Conservation (phyloP, 1,140 invertebrate species). For the Littorina saxatilis region DNA sequence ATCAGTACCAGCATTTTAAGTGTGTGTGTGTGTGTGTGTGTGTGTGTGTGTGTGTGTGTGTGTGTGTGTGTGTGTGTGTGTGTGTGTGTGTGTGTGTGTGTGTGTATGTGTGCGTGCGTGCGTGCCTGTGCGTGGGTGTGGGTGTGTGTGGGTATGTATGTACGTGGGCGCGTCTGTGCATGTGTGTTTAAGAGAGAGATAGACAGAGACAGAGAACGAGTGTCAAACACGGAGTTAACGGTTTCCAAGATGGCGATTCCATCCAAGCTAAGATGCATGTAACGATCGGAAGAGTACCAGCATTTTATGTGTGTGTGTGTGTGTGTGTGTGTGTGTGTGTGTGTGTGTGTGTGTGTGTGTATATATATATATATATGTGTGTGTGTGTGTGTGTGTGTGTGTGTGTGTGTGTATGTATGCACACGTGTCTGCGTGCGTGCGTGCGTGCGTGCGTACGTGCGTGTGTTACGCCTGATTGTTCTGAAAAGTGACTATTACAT, state of each 20-base stretch:
- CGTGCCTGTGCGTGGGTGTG: neutral
- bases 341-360: slow-evolving; percentile 28
- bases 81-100: neutral
- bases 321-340: slow-evolving; percentile 28
- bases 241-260: too few species aligned
- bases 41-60: neutral
- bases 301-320: slow-evolving; percentile 12
- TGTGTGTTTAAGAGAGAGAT: neutral
- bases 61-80: neutral
- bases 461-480: too few species aligned
- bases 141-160: neutral
- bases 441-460: too few species aligned
- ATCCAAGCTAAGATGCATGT: too few species aligned
- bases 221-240: neutral
- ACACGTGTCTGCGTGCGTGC: too few species aligned
- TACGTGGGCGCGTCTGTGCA: neutral
- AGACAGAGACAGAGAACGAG: slow-evolving; percentile 2
- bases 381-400: too few species aligned
- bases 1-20: too few species aligned
- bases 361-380: neutral
- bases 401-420: too few species aligned
- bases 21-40: neutral
- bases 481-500: too few species aligned
- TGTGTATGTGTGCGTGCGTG: neutral
- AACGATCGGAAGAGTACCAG: too few species aligned